phyloP scores from a whole-genome alignment of 2,888 invertebrate genomes.

The Autographa gamma region DNA sequence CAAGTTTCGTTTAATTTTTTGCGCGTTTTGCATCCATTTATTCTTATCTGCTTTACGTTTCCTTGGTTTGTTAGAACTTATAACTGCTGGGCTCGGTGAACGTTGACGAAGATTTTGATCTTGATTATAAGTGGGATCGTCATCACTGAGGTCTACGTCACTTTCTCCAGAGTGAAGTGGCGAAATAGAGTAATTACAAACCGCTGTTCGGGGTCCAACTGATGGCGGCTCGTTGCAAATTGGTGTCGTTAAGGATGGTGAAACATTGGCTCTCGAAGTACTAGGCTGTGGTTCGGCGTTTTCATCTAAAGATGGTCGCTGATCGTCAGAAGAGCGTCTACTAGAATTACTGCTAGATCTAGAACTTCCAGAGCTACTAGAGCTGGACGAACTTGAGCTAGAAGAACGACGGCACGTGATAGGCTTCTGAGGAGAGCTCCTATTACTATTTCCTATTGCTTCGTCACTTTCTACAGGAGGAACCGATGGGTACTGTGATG shows the following conservation, averaged over 20 bases:
- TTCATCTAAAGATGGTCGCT: conserved; percentile 18
- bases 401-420: conserved; percentile 20
- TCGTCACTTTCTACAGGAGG: conserved; percentile 8
- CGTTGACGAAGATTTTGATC: too few species aligned
- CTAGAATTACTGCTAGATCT: conserved; percentile 12
- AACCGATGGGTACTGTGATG: neutral
- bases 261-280: conserved; percentile 25
- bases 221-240: conserved; percentile 21
- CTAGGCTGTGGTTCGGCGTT: conserved; percentile 25
- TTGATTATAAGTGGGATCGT: too few species aligned
- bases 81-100: too few species aligned
- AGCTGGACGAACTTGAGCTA: conserved; percentile 19
- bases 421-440: conserved; percentile 10
- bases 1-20: too few species aligned
- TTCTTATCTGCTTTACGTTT: too few species aligned
- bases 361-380: conserved; percentile 18
- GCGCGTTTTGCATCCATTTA: too few species aligned
- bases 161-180: too few species aligned
- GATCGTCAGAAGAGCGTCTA: conserved; percentile 5
- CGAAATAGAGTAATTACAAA: too few species aligned
- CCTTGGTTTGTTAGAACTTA: too few species aligned
- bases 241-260: conserved; percentile 23
- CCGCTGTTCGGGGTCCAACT: conserved; percentile 5
- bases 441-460: conserved; percentile 6
- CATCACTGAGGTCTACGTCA: too few species aligned